phyloP scores from a whole-genome alignment of 2,888 invertebrate genomes.

The Deilephila elpenor region DNA sequence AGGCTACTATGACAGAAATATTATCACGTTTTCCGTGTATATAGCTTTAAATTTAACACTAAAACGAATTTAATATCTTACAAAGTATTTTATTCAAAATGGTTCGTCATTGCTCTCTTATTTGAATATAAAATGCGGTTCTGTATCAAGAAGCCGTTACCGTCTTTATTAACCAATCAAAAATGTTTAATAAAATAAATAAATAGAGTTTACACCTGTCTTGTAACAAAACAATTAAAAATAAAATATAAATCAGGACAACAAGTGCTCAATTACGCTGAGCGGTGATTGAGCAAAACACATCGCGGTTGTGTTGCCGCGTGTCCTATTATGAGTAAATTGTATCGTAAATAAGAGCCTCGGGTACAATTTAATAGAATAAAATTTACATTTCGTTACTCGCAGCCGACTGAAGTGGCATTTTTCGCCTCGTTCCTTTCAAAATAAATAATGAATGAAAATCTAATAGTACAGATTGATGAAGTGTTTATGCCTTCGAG shows the following conservation, averaged over 20 bases:
- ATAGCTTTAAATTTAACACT: too few species aligned
- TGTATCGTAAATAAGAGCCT: conserved; percentile 55
- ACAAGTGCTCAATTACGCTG: not conserved
- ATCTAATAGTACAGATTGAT: conserved; percentile 24
- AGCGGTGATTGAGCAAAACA: not conserved
- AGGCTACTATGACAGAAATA: too few species aligned
- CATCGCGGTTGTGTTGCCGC: not conserved
- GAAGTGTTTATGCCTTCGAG: not conserved
- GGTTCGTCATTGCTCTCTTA: too few species aligned
- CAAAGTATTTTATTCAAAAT: too few species aligned
- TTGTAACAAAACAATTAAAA: not conserved
- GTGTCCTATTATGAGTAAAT: conserved; percentile 52
- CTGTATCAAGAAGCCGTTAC: too few species aligned
- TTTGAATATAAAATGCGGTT: too few species aligned
- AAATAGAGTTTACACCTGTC: not conserved
- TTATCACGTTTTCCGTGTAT: too few species aligned
- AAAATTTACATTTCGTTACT: conserved; percentile 54
- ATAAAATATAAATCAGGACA: not conserved
- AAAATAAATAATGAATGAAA: conserved; percentile 21
- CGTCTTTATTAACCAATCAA: too few species aligned
- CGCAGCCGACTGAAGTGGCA: conserved; percentile 21
- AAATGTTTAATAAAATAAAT: not conserved
- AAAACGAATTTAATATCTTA: too few species aligned
- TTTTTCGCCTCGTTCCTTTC: conserved; percentile 15
- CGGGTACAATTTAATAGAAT: conserved; percentile 55